Percentiles rank a stretch among this genome's conserved stretches.
Conservation (phyloP, 2,888 invertebrate species). For the Allygus modestus region DNA sequence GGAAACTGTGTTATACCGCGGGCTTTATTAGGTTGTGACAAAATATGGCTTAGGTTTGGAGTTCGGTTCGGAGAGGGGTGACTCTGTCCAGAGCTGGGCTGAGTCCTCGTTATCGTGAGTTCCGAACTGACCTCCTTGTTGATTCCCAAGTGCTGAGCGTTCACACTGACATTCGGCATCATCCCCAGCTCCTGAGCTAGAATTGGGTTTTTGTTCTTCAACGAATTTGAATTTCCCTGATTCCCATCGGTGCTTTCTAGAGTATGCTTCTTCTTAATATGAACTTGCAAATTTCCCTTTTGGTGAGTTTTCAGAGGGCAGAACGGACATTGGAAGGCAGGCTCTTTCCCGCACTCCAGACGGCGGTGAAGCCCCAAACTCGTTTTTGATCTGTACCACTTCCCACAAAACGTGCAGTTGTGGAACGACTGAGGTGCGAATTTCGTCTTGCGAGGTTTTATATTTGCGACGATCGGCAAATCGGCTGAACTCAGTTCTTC, state of each 20-base stretch:
- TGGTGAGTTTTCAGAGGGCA: slow-evolving; percentile 71
- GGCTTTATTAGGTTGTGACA: slow-evolving; percentile 56
- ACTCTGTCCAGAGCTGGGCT: background rate
- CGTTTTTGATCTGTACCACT: slow-evolving; percentile 71
- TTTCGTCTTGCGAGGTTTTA: slow-evolving; percentile 64
- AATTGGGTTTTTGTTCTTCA: slow-evolving; percentile 48
- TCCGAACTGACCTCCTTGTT: slow-evolving; percentile 42
- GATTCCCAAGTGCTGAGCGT: slow-evolving; percentile 23
- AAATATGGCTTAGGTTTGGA: slow-evolving; percentile 49
- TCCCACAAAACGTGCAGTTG: slow-evolving; percentile 70
- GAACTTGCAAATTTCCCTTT: slow-evolving; percentile 70
- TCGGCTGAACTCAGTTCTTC: slow-evolving; percentile 49
- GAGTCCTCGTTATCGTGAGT: slow-evolving; percentile 35
- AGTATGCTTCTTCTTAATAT: slow-evolving; percentile 70
- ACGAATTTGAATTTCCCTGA: slow-evolving; percentile 13
- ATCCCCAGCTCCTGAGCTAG: slow-evolving; percentile 48
- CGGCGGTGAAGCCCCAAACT: slow-evolving; percentile 71
- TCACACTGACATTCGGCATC: slow-evolving; percentile 1
- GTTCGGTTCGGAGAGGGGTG: background rate
- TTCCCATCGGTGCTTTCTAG: background rate
- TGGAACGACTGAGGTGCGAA: slow-evolving; percentile 61
- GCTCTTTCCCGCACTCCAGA: slow-evolving; percentile 72
- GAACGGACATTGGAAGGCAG: slow-evolving; percentile 71
- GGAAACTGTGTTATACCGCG: slow-evolving; percentile 47
- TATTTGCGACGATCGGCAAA: slow-evolving; percentile 34